phyloP scores from a whole-genome alignment of 2,797 vertebrate genomes.

The Characodon lateralis region DNA sequence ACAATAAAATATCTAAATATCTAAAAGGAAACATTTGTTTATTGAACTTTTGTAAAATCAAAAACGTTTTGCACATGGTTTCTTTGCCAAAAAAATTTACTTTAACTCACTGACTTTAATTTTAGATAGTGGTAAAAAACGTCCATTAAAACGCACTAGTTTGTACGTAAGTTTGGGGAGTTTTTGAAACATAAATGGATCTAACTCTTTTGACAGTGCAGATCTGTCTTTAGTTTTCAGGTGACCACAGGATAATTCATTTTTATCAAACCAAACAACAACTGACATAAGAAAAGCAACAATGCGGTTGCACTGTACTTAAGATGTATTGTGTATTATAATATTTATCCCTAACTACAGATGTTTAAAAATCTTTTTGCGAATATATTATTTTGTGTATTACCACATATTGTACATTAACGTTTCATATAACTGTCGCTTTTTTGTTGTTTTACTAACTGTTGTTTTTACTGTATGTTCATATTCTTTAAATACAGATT shows the following conservation, averaged over 20 bases:
- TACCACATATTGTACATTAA: constrained; percentile 61
- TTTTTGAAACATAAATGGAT: constrained; percentile 2
- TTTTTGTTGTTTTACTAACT: constrained; percentile 41
- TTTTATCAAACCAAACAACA: constrained; percentile 7
- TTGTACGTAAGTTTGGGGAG: not conserved
- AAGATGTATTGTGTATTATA: constrained; percentile 44
- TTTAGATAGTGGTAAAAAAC: not conserved
- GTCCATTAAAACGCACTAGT: not conserved
- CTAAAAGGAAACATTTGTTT: not conserved
- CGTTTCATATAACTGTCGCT: constrained; percentile 17
- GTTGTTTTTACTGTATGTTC: constrained; percentile 31
- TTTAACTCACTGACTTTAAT: not conserved
- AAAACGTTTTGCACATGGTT: not conserved
- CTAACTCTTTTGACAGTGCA: constrained; percentile 12
- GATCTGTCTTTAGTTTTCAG: constrained; percentile 16
- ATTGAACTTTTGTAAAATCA: not conserved
- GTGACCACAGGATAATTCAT: constrained; percentile 13
- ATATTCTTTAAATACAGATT: constrained; percentile 28
- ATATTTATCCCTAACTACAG: constrained; percentile 70
- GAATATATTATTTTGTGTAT: constrained; percentile 76
- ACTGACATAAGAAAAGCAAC: constrained; percentile 28
- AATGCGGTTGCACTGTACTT: constrained; percentile 22
- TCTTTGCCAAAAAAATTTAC: not conserved
- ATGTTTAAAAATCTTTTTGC: constrained; percentile 53
- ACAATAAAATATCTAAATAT: not conserved